phyloP scores from a whole-genome alignment of 2,888 invertebrate species.

The Drosophila paramelanica region DNA sequence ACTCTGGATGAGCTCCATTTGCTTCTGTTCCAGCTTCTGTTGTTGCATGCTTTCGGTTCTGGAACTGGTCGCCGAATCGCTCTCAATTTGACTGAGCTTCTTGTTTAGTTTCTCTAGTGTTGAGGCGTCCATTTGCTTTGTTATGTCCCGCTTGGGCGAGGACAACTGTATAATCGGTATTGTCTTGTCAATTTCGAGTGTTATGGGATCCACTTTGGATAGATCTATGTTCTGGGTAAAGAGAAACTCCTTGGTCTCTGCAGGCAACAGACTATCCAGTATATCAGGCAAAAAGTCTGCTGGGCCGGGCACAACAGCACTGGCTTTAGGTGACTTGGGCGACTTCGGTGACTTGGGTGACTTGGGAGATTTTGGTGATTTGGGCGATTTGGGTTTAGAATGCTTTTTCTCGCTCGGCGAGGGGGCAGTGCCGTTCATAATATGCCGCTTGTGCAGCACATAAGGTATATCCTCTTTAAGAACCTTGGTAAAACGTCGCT shows the following conservation, averaged over 20 bases:
- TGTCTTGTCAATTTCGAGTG: conserved; percentile 89
- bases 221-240: conserved; percentile 91
- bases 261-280: conserved; percentile 83
- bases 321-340: conserved; percentile 85
- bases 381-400: conserved; percentile 88
- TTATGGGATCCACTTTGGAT: conserved; percentile 90
- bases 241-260: conserved; percentile 88
- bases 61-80: conserved; percentile 91
- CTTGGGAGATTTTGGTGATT: conserved; percentile 88
- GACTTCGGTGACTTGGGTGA: conserved; percentile 88
- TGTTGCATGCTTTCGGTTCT: conserved; percentile 89
- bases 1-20: conserved; percentile 86
- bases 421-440: conserved; percentile 93
- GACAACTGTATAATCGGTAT: conserved; percentile 87
- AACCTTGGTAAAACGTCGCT: conserved; percentile 86
- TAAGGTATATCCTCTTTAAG: conserved; percentile 92
- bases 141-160: conserved; percentile 90
- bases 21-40: conserved; percentile 86
- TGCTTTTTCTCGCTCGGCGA: conserved; percentile 86
- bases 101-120: conserved; percentile 89
- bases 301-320: conserved; percentile 58
- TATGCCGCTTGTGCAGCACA: conserved; percentile 92
- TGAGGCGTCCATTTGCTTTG: conserved; percentile 89
- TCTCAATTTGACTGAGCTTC: conserved; percentile 91
- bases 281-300: conserved; percentile 86